Base-by-base conservation (phyloP, 2,797 vertebrate genomes). In the Gymnocypris eckloni region DNA sequence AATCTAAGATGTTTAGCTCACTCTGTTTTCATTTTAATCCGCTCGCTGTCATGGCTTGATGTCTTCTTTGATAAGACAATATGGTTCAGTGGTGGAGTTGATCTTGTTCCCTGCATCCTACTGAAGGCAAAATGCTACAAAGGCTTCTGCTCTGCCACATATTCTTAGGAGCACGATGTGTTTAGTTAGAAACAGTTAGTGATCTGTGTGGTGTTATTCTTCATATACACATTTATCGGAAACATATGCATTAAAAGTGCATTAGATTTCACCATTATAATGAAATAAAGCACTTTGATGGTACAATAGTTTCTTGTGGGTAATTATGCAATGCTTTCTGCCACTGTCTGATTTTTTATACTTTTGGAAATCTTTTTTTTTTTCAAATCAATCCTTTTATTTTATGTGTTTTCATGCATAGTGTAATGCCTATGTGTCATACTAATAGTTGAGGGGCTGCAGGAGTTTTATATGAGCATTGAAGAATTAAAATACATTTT, bases 1-100 rank as follows among this genome's bases (percentile, higher is more conserved):
- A 78, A 82, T 82, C 85, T 54, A 66, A 81, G 69, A 82, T 70
- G 41, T 71, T 86, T 64, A 45, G 64, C 64, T 61, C 25, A 78
- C 12, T 82, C 75, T n/a, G 43, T 41, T 79, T 83, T 79, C 20
- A 77, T 72, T 79, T 79, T 25, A 64, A 64, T 79, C 39, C 4
- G 8, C 37, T 73, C 5, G 37, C 81, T 79, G 41, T 83, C 86
- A 41, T 25, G 79, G 66, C 11, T 61, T 79, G 59, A 83, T 52
- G 48, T 83, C 15, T 78, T 45, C 61, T 70, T 86, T 82, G 52
- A 59, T 83, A 61, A 43, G 54, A 78, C 28, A 52, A 50, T 79
- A 45, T 45, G 76, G 64, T 59, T 85, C 18, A 22, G 12, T 70
- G n/a, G n/a, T 56, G 25, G 22, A 54, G 12, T 18, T 66, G 72